Base-by-base conservation (phyloP, 2,113 vertebrate genomes). In the Hymenochirus boettgeri region DNA sequence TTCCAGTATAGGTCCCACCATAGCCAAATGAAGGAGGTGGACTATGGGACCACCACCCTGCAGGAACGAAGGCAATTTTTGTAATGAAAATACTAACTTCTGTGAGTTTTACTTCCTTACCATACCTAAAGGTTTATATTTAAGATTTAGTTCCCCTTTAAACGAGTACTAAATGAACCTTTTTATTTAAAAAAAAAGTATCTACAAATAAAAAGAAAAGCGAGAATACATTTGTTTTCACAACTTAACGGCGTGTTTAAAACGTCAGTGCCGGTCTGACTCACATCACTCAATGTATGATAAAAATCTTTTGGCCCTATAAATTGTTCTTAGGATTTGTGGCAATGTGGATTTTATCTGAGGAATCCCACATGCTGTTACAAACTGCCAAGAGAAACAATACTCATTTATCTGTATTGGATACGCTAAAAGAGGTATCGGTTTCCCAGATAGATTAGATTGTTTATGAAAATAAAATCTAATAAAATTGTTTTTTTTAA, bases 331-430 rank as follows among this genome's bases (percentile, higher is more conserved):
- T 53, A 17, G 57, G 56, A 60, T 59, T 69, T 58, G 46, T 52
- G 57, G 65, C 65, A 60, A 69, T 69, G 47, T 69, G 65, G 65
- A 69, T 57, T 69, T 46, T 60, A 69, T 69, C 65, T 69, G 65
- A 37, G 37, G 65, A 60, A 60, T 60, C 52, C 65, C 65, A 69
- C 65, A 69, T 69, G 65, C 65, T 69, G 65, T 31, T 60, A 29
- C 33, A 48, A 12, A 18, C 9, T 60, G 65, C 65, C 65, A 69
- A 69, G 23, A 69, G 65, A 60, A 69, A 69, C 65, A 69, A 35
- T 60, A 60, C 8, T 56, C 57, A 66, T 58, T 57, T 69, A 60
- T 69, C 59, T 59, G 58, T 59, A 29, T 67, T 53, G 53, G 57
- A 69, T 42, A 53, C 37, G 63, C 26, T 37, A 54, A 65, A 48